Conservation (phyloP, 2,113 vertebrate species). For the Mola mola region DNA sequence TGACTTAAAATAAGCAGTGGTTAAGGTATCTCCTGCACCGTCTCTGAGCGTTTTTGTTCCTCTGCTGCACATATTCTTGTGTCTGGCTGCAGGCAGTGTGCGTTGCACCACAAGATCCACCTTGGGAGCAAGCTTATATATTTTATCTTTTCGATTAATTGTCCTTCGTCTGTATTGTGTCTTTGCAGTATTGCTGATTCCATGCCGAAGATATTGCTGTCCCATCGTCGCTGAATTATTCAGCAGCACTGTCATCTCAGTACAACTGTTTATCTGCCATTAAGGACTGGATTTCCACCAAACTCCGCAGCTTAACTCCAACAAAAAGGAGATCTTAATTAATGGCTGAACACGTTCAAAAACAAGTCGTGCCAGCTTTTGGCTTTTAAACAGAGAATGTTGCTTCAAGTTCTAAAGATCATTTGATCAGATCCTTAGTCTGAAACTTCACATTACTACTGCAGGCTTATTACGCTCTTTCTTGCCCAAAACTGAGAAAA, state of each 20-base stretch:
- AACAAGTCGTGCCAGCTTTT: slow-evolving; percentile 12
- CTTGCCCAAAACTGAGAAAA: slow-evolving; percentile 9
- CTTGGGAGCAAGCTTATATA: background rate
- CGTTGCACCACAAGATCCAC: background rate
- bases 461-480: background rate
- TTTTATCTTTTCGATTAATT: background rate
- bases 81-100: background rate
- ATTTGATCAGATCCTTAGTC: background rate
- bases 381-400: slow-evolving; percentile 7
- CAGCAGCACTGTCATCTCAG: slow-evolving; percentile 6
- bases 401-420: background rate
- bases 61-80: background rate
- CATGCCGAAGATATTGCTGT: background rate
- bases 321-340: slow-evolving; percentile 22
- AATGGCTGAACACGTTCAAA: background rate
- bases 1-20: slow-evolving; percentile 6
- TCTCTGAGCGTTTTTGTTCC: background rate
- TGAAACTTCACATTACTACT: background rate
- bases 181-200: background rate
- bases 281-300: slow-evolving; percentile 35
- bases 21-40: background rate
- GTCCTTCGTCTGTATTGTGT: slow-evolving; percentile 5
- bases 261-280: slow-evolving; percentile 41
- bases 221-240: slow-evolving; percentile 14
- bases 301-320: slow-evolving; percentile 20